Evolutionary conservation across 2,113 vertebrate species (phyloP).

Genomic region (Spilogale gracilis): DNA sequence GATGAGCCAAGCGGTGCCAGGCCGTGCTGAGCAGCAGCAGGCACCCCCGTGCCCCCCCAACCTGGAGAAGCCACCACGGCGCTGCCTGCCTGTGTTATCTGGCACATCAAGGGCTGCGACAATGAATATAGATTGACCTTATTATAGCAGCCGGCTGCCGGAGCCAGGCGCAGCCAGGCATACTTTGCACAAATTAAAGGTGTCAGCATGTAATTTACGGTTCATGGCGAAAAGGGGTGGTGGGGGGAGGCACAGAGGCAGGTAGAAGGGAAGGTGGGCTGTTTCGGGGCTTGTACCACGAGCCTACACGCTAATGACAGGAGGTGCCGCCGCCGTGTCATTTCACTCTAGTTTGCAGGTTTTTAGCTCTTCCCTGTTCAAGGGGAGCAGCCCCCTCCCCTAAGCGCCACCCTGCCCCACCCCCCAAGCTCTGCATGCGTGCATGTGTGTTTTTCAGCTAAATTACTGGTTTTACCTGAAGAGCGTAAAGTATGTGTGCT

Average conservation of each 20-base stretch:
- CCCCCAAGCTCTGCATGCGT: background rate
- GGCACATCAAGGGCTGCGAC: constrained; percentile 89
- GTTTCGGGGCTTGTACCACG: constrained; percentile 79
- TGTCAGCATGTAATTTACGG: constrained; percentile 91
- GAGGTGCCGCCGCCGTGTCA: constrained; percentile 53
- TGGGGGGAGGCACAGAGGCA: constrained; percentile 68
- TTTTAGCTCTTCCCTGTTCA: constrained; percentile 54
- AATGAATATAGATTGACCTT: constrained; percentile 93
- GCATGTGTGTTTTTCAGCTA: constrained; percentile 74
- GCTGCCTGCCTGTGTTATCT: constrained; percentile 85
- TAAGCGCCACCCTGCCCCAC: background rate
- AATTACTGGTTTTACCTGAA: constrained; percentile 84
- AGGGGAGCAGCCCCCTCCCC: constrained; percentile 32
- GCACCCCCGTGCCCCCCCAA: constrained; percentile 74
- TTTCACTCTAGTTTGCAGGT: constrained; percentile 63
- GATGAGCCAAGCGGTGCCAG: constrained; percentile 87
- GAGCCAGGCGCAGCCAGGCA: constrained; percentile 89
- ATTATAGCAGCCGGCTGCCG: constrained; percentile 90
- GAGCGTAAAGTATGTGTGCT: constrained; percentile 81
- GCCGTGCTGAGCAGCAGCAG: constrained; percentile 75
- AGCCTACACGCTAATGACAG: constrained; percentile 82
- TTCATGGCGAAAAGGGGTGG: constrained; percentile 83
- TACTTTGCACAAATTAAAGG: constrained; percentile 90
- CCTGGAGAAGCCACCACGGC: constrained; percentile 82
- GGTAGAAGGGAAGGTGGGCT: constrained; percentile 81